Evolutionary conservation across 1,140 invertebrate genomes (phyloP).

Genomic region (Apolygus lucorum): DNA sequence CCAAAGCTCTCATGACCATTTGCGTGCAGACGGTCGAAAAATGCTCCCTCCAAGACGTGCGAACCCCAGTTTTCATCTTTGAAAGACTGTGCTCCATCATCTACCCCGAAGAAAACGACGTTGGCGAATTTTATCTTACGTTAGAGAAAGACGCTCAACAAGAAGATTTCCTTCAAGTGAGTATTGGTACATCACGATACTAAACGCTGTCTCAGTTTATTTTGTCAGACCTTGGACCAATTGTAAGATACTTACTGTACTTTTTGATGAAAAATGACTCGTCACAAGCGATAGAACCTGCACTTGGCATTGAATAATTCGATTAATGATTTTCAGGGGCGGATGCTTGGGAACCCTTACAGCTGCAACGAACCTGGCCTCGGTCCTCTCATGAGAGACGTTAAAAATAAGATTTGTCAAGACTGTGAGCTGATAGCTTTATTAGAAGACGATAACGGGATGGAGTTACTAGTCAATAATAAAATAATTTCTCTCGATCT

Average conservation of each 20-base stretch:
- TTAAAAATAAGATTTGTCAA: slow-evolving; percentile 96
- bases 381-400: slow-evolving; percentile 93
- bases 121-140: slow-evolving; percentile 91
- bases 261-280: no score
- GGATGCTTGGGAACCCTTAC: slow-evolving; percentile 97
- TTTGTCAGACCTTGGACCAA: no score
- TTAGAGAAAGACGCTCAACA: slow-evolving; percentile 97
- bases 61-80: slow-evolving; percentile 95
- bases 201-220: neutral
- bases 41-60: slow-evolving; percentile 82
- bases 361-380: slow-evolving; percentile 86
- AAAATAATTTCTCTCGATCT: slow-evolving; percentile 96
- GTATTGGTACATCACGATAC: neutral
- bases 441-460: slow-evolving; percentile 94
- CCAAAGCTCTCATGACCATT: slow-evolving; percentile 92
- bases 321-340: slow-evolving; percentile 64
- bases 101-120: slow-evolving; percentile 93
- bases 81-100: slow-evolving; percentile 95
- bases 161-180: slow-evolving; percentile 89
- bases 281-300: no score
- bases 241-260: no score
- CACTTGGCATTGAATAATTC: no score
- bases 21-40: slow-evolving; percentile 94
- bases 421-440: slow-evolving; percentile 95
- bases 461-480: slow-evolving; percentile 97